These are phyloP conservation scores for Myrmecobius fasciatus DNA, from an alignment of 2,113 vertebrate species.

Conservation along the genomic window DNA sequence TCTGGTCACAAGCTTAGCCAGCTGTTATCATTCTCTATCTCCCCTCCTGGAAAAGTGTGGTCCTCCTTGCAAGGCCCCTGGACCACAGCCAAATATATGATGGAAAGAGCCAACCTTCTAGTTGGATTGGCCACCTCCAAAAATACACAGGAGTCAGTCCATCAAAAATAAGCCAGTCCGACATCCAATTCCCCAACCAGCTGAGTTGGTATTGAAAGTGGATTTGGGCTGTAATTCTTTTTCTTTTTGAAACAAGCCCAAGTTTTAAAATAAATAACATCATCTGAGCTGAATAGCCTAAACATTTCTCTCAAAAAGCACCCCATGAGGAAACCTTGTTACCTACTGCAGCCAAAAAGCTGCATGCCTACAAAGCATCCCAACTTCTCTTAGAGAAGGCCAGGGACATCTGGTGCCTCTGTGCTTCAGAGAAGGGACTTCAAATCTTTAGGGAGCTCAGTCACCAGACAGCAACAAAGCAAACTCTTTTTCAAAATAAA, in stretches of 20 bases:
- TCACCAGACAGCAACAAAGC: not conserved
- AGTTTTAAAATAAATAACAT: constrained; percentile 71
- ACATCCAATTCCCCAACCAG: constrained; percentile 51
- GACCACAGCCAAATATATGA: constrained; percentile 29
- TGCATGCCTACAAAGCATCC: constrained; percentile 34
- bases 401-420: not conserved
- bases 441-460: not conserved
- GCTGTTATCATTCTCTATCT: constrained; percentile 19
- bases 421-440: constrained; percentile 30
- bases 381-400: constrained; percentile 8
- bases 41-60: constrained; percentile 28
- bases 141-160: constrained; percentile 54
- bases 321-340: constrained; percentile 58
- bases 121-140: constrained; percentile 33
- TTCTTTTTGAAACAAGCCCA: constrained; percentile 66
- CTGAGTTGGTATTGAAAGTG: constrained; percentile 49
- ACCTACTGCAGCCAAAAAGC: constrained; percentile 61
- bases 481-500: constrained; percentile 41
- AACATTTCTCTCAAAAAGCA: constrained; percentile 60
- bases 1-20: constrained; percentile 23
- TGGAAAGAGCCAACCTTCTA: constrained; percentile 47
- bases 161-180: constrained; percentile 64
- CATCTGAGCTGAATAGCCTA: constrained; percentile 66
- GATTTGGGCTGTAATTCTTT: constrained; percentile 61
- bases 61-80: constrained; percentile 2